Conservation (phyloP, 2,888 invertebrate genomes). For the Conistra vaccinii region DNA sequence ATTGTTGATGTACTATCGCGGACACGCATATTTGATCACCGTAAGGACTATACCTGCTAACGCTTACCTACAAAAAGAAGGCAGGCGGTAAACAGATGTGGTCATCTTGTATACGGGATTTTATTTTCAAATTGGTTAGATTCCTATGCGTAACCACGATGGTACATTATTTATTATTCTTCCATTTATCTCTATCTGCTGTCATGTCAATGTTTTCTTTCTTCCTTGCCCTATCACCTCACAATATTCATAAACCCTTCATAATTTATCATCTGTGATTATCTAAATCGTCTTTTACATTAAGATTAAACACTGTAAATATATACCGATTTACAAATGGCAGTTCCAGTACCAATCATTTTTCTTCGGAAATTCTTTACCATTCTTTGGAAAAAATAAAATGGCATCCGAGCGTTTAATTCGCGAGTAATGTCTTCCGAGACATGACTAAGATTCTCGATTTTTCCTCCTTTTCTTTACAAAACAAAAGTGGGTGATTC, state of each 20-base stretch:
- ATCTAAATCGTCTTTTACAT: background rate
- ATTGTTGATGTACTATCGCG: too few relatives aligned
- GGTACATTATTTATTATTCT: background rate
- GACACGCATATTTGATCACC: too few relatives aligned
- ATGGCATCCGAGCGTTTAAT: conserved; percentile 8
- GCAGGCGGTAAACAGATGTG: too few relatives aligned
- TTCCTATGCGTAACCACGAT: too few relatives aligned
- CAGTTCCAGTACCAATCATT: background rate
- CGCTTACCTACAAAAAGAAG: too few relatives aligned
- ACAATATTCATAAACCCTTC: background rate
- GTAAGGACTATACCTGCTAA: too few relatives aligned
- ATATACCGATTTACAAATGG: background rate
- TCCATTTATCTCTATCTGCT: background rate
- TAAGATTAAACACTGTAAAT: background rate
- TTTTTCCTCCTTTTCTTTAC: conserved; percentile 21
- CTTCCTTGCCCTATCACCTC: background rate
- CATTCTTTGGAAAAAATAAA: conserved; percentile 27
- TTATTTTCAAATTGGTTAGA: too few relatives aligned
- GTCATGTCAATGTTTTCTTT: background rate
- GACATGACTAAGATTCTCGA: conserved; percentile 22
- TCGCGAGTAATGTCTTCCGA: conserved; percentile 17
- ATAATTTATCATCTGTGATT: background rate
- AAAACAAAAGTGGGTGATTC: conserved; percentile 33
- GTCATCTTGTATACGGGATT: too few relatives aligned
- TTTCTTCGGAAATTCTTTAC: too few relatives aligned